phyloP scores from a whole-genome alignment of 2,113 vertebrate species.

The Vulpes ferrilata region DNA sequence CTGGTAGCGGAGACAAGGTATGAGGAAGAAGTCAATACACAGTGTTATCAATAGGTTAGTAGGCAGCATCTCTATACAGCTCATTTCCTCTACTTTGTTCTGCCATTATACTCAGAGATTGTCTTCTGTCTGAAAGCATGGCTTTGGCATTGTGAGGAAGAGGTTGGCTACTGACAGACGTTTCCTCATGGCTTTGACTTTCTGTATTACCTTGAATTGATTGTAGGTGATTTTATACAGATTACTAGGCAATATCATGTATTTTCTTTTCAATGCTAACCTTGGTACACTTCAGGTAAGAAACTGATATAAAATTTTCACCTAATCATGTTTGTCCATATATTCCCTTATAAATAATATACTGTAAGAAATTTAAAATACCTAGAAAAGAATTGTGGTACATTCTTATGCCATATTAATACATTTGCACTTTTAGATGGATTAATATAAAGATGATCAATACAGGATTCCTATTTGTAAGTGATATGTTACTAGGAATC shows the following conservation, averaged over 20 bases:
- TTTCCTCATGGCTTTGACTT: slow-evolving; percentile 36
- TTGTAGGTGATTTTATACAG: neutral
- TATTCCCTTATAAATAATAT: slow-evolving; percentile 32
- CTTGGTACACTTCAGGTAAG: neutral
- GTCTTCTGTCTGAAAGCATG: neutral
- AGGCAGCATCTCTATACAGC: neutral
- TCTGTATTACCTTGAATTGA: neutral
- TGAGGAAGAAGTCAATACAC: neutral
- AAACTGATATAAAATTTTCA: slow-evolving; percentile 34
- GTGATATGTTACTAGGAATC: neutral
- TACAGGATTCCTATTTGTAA: neutral
- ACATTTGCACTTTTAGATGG: neutral
- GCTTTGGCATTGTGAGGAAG: neutral
- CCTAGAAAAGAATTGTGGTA: neutral
- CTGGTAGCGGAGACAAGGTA: neutral
- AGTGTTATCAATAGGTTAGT: neutral
- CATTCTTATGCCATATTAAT: neutral
- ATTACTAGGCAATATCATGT: neutral
- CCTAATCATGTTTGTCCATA: neutral
- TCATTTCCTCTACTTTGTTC: slow-evolving; percentile 50
- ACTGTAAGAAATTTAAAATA: neutral
- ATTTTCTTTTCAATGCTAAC: slow-evolving; percentile 47
- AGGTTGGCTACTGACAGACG: neutral
- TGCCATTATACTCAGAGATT: slow-evolving; percentile 38
- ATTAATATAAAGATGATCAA: neutral